Conservation (phyloP, 2,797 vertebrate species). For the Triplophysa yarkandensis region DNA sequence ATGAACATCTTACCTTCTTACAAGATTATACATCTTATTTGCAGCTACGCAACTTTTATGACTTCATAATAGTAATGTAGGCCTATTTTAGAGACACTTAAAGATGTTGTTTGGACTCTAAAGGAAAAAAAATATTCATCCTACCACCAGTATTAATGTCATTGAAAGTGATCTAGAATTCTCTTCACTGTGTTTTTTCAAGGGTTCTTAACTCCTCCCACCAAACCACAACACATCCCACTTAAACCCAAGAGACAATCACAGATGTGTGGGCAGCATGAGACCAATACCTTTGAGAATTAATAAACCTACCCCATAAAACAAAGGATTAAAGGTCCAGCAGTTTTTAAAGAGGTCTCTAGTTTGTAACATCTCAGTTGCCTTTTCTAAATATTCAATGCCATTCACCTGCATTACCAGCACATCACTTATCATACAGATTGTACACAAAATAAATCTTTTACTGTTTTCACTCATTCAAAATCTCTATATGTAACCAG, state of each 20-base stretch:
- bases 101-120: not conserved
- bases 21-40: not conserved
- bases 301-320: not conserved
- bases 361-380: not conserved
- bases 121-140: not conserved
- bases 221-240: not conserved
- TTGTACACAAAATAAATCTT: too few species aligned
- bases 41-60: too few species aligned
- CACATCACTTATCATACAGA: too few species aligned
- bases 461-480: too few species aligned
- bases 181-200: not conserved
- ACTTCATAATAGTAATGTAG: not conserved
- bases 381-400: too few species aligned
- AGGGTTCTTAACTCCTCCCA: not conserved
- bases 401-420: too few species aligned
- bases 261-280: slow-evolving; percentile 1
- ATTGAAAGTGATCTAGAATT: not conserved
- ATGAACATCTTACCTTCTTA: too few species aligned
- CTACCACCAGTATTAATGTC: not conserved
- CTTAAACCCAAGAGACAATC: slow-evolving; percentile 3
- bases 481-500: too few species aligned
- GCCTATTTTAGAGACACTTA: not conserved
- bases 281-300: not conserved
- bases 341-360: too few species aligned
- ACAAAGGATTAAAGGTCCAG: not conserved